Evolutionary conservation across 2,113 vertebrate genomes (phyloP).

Genomic region (Rhegmatorhina hoffmannsi): DNA sequence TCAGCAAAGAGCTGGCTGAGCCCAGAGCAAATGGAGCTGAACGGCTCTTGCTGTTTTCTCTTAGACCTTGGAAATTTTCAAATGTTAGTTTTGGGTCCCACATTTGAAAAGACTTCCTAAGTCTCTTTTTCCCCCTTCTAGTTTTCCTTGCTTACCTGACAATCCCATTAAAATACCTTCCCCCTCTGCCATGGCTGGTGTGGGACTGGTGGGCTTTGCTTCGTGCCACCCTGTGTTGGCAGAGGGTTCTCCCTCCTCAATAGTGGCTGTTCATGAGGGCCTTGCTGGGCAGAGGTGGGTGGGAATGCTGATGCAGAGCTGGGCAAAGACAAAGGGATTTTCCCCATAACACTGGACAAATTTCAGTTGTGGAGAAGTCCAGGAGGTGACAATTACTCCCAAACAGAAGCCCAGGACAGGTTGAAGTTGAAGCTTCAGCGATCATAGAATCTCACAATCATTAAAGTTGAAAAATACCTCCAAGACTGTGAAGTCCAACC

Average conservation of each 20-base stretch:
- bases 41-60: constrained; percentile 38
- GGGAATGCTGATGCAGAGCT: background rate
- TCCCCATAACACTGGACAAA: background rate
- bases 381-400: background rate
- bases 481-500: background rate
- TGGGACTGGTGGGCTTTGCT: background rate
- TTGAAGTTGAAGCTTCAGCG: background rate
- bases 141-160: background rate
- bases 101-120: constrained; percentile 41
- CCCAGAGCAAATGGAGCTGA: constrained; percentile 55
- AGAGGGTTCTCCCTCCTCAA: background rate
- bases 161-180: background rate
- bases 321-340: background rate
- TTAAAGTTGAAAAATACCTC: background rate
- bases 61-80: constrained; percentile 45
- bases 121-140: background rate
- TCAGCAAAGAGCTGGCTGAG: constrained; percentile 43
- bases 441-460: background rate
- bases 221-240: background rate
- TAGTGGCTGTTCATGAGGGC: background rate
- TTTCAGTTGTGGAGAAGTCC: background rate
- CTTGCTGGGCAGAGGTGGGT: background rate
- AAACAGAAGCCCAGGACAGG: background rate
- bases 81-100: constrained; percentile 39
- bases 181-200: background rate